Evolutionary conservation across 2,888 invertebrate species (phyloP), one percentile per base, ranked within the genome.

Genomic region (Erebia palarica): DNA sequence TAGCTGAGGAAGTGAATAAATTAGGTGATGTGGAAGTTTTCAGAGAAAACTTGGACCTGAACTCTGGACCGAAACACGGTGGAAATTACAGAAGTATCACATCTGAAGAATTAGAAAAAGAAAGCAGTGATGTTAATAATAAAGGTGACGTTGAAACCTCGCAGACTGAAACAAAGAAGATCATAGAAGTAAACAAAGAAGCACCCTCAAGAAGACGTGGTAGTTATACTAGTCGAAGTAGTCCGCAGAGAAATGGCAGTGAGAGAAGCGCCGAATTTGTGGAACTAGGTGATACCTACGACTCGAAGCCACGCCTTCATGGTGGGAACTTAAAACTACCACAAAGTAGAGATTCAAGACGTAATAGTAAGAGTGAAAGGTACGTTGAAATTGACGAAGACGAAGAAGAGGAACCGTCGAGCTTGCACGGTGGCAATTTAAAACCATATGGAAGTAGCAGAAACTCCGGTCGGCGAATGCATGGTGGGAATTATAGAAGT

Each of bases 401-500:
- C 1, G 77, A 83, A 47, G 78, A 83, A 36, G 82, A 87, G 3
- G 75, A 83, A 44, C 79, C 75, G n/a, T 71, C 77, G 16, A 77
- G 71, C 27, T 79, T 78, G 74, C 83, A 86, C 59, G 83, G 81
- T 18, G 81, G 81, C 7, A 82, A 85, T 49, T 83, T 84, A 65
- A 86, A 81, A 76, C 75, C 85, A 0, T 84, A 84, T 72, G 80
- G 76, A 21, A 79, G 70, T 60, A 78, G 84, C 14, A 79, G 79
- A 65, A 79, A 78, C 18, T 72, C 74, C 65, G 82, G 82, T 16
- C 78, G 80, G 51, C 78, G 79, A n/a, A 80, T 90, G 78, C 93
- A 93, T 68, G 92, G 93, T n/a, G 93, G 92, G 1, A 93, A 92
- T 77, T 91, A 92, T 71, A 86, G 84, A 75, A 90, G 87, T 73